These are phyloP conservation scores for Lymantria monacha DNA, from an alignment of 2,888 invertebrate species.

Conservation along the genomic window DNA sequence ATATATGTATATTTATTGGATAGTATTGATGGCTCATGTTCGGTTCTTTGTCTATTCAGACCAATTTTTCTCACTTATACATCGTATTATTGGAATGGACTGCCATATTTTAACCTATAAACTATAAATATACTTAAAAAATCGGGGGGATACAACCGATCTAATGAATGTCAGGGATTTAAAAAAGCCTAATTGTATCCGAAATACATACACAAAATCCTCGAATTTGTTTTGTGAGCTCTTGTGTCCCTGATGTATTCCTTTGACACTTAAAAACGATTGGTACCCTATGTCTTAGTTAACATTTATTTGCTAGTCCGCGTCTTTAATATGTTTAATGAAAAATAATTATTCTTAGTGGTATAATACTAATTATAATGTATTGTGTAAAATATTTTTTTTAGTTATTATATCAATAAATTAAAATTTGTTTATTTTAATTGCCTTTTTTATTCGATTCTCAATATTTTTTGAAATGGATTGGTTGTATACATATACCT, in stretches of 20 bases:
- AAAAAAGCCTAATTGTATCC: conserved; percentile 22
- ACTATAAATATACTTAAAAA: conserved; percentile 48
- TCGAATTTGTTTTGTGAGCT: conserved; percentile 24
- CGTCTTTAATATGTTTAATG: conserved; percentile 71
- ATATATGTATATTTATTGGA: conserved; percentile 59
- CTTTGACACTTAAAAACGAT: conserved; percentile 36
- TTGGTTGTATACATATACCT: too few relatives aligned
- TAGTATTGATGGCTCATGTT: conserved; percentile 58
- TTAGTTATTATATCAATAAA: conserved; percentile 81
- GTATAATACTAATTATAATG: conserved; percentile 81
- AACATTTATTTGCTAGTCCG: conserved; percentile 78
- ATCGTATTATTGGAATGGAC: conserved; percentile 70
- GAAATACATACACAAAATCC: conserved; percentile 11
- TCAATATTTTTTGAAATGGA: too few relatives aligned
- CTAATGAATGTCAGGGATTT: conserved; percentile 23
- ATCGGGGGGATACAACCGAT: conserved; percentile 21
- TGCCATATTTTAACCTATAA: conserved; percentile 72
- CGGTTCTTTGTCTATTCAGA: conserved; percentile 66
- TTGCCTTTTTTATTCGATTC: conserved; percentile 50
- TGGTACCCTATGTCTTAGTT: conserved; percentile 61
- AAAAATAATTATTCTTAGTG: conserved; percentile 78
- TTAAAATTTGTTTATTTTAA: conserved; percentile 82
- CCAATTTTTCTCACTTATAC: conserved; percentile 79
- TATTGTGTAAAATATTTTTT: conserved; percentile 81
- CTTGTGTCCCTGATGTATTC: conserved; percentile 25